phyloP scores from a whole-genome alignment of 2,888 invertebrate species.

The Minunthozetes semirufus region DNA sequence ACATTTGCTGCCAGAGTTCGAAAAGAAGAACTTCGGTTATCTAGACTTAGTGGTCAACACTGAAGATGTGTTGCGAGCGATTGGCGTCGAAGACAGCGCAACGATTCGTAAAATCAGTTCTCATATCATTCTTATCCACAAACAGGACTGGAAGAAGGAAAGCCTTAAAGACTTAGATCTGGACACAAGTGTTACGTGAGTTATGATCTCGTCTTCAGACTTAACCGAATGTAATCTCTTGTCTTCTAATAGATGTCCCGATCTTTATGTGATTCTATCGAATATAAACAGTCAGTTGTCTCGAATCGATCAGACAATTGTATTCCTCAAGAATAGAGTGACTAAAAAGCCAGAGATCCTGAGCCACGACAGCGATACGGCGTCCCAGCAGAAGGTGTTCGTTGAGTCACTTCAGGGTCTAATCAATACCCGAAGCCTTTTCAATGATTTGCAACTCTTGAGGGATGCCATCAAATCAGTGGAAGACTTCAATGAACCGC shows the following conservation, averaged over 20 bases:
- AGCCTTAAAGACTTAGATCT: constrained; percentile 46
- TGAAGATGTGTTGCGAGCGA: constrained; percentile 37
- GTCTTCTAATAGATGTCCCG: constrained; percentile 47
- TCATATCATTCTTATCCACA: constrained; percentile 49
- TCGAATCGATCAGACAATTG: constrained; percentile 48
- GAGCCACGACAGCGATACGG: constrained; percentile 36
- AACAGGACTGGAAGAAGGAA: constrained; percentile 49
- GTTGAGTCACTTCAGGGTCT: background rate
- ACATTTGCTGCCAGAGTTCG: constrained; percentile 22
- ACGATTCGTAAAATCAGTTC: constrained; percentile 49
- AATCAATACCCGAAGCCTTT: background rate
- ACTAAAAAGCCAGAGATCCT: constrained; percentile 46
- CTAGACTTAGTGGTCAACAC: constrained; percentile 21
- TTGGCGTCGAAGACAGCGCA: constrained; percentile 48
- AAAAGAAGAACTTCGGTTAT: constrained; percentile 9
- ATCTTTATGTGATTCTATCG: constrained; percentile 49
- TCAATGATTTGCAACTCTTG: background rate
- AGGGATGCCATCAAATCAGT: background rate
- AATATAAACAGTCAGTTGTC: constrained; percentile 49
- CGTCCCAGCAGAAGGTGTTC: background rate
- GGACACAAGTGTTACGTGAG: constrained; percentile 38
- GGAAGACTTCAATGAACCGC: constrained; percentile 20
- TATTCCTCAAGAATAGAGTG: constrained; percentile 48
- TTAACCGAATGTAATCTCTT: background rate
- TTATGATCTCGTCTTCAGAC: background rate